These are phyloP conservation scores for Ibidorhyncha struthersii DNA, from an alignment of 2,113 vertebrate genomes.

Conservation along the genomic window DNA sequence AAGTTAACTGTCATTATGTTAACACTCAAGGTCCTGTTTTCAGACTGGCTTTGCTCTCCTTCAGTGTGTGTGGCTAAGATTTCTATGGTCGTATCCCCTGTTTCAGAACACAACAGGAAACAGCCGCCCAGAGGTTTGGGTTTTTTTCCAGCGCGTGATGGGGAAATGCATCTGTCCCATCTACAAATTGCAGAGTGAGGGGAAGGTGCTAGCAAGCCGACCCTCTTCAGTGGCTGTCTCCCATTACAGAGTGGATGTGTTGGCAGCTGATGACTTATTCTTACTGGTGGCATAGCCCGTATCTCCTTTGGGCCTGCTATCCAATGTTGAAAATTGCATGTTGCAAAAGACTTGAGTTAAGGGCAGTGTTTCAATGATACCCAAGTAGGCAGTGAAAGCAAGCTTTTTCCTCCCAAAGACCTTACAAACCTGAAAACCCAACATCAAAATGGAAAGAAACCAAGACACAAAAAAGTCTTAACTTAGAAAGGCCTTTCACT, in stretches of 20 bases:
- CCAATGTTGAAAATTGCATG: not conserved
- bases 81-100: not conserved
- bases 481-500: not conserved
- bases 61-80: not conserved
- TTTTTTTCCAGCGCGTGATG: not conserved
- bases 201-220: not conserved
- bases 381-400: not conserved
- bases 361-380: not conserved
- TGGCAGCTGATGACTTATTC: not conserved
- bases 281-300: rapidly evolving
- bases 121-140: not conserved
- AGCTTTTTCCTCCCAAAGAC: not conserved
- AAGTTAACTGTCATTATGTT: slow-evolving; percentile 39
- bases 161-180: not conserved
- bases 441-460: not conserved
- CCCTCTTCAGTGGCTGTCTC: not conserved
- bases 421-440: not conserved
- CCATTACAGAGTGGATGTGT: not conserved
- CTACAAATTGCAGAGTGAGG: not conserved
- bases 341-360: not conserved
- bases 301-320: not conserved
- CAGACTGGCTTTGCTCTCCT: not conserved
- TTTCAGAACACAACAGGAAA: not conserved
- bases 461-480: not conserved
- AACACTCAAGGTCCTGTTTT: not conserved